Conservation (phyloP, 2,888 invertebrate genomes). For the Acanthosepion lycidas region DNA sequence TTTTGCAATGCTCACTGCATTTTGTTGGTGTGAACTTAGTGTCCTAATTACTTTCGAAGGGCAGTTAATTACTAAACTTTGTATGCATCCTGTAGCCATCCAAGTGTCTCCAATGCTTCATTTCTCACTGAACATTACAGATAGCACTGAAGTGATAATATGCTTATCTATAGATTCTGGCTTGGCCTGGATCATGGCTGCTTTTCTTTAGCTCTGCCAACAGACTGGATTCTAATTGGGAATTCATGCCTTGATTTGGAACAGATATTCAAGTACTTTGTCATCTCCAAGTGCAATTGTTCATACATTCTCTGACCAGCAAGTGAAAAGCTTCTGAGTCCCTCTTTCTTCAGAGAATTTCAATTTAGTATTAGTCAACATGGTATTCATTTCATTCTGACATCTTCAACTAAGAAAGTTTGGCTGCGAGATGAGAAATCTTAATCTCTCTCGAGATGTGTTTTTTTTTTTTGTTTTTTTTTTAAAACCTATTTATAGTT, state of each 20-base stretch:
- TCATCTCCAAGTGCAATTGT: neutral
- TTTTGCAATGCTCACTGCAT: slow-evolving; percentile 33
- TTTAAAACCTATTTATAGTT: neutral
- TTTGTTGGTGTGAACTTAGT: slow-evolving; percentile 6
- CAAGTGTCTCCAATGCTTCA: neutral
- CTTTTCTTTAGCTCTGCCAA: neutral
- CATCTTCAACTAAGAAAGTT: neutral
- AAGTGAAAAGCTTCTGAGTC: neutral
- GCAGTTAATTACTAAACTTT: slow-evolving; percentile 15
- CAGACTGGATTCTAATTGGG: neutral
- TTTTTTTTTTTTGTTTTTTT: neutral
- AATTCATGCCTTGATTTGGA: slow-evolving; percentile 33
- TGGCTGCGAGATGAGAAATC: neutral
- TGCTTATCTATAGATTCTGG: slow-evolving; percentile 33
- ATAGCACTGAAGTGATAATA: neutral
- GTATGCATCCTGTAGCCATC: slow-evolving; percentile 3
- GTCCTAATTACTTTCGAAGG: neutral
- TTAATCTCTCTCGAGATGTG: neutral
- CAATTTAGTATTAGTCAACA: neutral
- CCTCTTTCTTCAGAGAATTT: slow-evolving; percentile 1
- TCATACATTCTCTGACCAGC: neutral
- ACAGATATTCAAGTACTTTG: neutral
- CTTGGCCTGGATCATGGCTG: slow-evolving; percentile 20
- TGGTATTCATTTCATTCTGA: slow-evolving; percentile 17
- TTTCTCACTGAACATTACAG: neutral